Conservation (phyloP, 2,113 vertebrate genomes). For the Chiloscyllium plagiosum region DNA sequence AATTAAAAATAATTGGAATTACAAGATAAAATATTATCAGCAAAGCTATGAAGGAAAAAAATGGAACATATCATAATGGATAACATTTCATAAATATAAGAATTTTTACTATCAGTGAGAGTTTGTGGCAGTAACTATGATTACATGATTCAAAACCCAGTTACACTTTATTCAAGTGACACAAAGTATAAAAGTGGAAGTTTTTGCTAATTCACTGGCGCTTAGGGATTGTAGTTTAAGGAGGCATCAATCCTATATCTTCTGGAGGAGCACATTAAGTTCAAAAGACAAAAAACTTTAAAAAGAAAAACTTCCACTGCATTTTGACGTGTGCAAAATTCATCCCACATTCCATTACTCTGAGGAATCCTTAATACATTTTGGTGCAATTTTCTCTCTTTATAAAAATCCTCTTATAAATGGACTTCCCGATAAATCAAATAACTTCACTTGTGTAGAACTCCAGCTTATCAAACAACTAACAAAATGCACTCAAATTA, state of each 20-base stretch:
- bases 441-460: not conserved
- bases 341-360: not conserved
- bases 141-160: not conserved
- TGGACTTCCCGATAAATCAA: not conserved
- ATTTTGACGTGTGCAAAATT: not conserved
- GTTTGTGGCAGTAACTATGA: not conserved
- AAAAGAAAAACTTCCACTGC: not conserved
- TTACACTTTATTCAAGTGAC: not conserved
- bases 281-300: not conserved
- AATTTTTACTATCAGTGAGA: too few relatives aligned
- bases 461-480: not conserved
- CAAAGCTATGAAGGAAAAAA: not conserved
- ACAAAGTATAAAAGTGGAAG: not conserved
- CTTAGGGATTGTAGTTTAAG: not conserved
- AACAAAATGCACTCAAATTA: not conserved
- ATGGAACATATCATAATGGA: not conserved
- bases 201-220: not conserved
- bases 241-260: not conserved
- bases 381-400: not conserved
- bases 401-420: not conserved
- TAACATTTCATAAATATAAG: not conserved
- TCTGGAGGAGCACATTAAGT: not conserved
- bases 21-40: not conserved
- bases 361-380: not conserved
- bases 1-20: not conserved